Percentiles rank a stretch among this genome's conserved stretches.
phyloP scores from a whole-genome alignment of 2,113 vertebrate genomes.

The Gambusia holbrooki region DNA sequence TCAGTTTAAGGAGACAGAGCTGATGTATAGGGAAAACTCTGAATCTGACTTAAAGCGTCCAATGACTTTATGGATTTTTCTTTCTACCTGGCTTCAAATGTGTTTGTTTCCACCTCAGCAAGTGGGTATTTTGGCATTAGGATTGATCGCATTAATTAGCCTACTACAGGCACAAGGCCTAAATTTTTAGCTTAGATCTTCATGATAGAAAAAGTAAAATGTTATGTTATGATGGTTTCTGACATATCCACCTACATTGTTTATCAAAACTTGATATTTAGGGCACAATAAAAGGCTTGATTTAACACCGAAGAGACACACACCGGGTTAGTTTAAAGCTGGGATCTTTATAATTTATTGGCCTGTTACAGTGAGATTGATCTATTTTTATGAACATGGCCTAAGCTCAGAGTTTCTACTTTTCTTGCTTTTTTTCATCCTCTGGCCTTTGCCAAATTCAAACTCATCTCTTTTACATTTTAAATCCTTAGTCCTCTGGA shows the following conservation, averaged over 20 bases:
- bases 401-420: conserved; percentile 23
- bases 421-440: conserved; percentile 49
- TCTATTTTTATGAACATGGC: conserved; percentile 31
- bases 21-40: not conserved
- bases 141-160: not conserved
- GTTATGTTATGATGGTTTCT: not conserved
- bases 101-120: not conserved
- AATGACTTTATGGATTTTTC: not conserved
- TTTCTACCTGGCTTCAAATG: not conserved
- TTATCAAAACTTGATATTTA: conserved; percentile 8
- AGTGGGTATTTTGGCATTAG: not conserved
- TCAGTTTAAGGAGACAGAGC: not conserved
- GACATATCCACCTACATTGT: not conserved
- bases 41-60: not conserved
- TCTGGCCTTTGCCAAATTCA: conserved; percentile 42
- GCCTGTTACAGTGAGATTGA: conserved; percentile 20
- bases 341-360: conserved; percentile 9
- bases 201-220: not conserved
- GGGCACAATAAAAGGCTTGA: conserved; percentile 5
- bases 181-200: not conserved
- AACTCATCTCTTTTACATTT: conserved; percentile 74
- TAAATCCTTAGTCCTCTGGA: conserved; percentile 71
- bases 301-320: conserved; percentile 6
- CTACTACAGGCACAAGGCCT: not conserved
- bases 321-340: not conserved